A percentile compares a stretch with the other conserved stretches of the same genome.
phyloP scores from a whole-genome alignment of 2,113 vertebrate species.

The Petroica traversi region DNA sequence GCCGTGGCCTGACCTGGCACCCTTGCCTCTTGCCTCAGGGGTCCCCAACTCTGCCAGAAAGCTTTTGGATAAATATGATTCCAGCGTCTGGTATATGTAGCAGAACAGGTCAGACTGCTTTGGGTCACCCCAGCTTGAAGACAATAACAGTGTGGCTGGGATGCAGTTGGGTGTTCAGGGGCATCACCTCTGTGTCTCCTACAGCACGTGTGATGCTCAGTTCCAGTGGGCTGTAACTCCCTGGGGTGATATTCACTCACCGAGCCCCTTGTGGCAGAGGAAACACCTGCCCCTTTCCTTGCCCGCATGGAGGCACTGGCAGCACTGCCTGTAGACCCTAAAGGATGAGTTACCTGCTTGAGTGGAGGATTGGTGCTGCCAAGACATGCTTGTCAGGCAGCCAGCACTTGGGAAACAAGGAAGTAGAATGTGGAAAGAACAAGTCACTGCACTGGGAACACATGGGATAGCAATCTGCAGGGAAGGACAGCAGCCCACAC shows the following conservation, averaged over 20 bases:
- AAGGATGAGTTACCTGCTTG: neutral
- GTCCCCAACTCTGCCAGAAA: neutral
- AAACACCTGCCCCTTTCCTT: neutral
- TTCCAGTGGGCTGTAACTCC: neutral
- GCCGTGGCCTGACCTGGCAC: fast-evolving
- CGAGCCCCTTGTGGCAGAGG: neutral
- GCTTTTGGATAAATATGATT: neutral
- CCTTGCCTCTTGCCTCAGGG: neutral
- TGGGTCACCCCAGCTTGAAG: neutral
- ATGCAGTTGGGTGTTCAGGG: neutral
- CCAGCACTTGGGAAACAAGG: neutral
- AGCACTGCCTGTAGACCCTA: neutral
- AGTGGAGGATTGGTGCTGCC: neutral
- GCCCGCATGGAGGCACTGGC: neutral
- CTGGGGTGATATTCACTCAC: neutral
- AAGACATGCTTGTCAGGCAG: neutral
- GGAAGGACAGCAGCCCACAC: neutral
- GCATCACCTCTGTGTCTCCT: neutral
- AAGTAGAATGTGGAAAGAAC: neutral
- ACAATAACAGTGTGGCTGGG: neutral
- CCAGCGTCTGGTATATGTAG: neutral
- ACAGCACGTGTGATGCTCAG: neutral
- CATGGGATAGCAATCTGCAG: neutral
- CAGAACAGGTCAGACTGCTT: constrained; percentile 28
- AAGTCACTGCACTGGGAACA: neutral